Conservation (phyloP, 2,113 vertebrate species). For the Marmota monax region DNA sequence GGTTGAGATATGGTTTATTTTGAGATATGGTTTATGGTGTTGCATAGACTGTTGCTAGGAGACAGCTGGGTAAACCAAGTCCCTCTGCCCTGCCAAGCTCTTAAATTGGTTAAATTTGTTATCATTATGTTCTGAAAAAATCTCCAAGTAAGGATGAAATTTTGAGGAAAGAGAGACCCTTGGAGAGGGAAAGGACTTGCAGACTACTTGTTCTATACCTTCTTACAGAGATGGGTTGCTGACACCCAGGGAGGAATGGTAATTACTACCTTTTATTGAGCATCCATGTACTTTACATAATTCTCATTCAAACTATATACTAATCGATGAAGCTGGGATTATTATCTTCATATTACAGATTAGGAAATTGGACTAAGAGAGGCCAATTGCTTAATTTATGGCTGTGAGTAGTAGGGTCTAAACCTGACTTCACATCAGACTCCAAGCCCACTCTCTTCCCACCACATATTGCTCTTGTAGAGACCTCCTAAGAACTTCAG, state of each 20-base stretch:
- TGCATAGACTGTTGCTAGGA: not conserved
- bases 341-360: not conserved
- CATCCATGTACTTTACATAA: not conserved
- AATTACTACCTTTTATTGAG: not conserved
- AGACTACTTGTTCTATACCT: not conserved
- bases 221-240: not conserved
- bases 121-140: not conserved
- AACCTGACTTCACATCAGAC: not conserved
- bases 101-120: not conserved
- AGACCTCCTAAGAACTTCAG: not conserved
- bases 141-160: constrained; percentile 6
- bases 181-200: not conserved
- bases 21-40: not conserved
- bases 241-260: not conserved
- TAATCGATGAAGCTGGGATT: not conserved
- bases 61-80: not conserved
- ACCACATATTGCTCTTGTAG: not conserved
- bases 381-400: not conserved
- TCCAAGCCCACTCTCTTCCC: not conserved
- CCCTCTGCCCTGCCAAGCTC: not conserved
- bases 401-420: not conserved
- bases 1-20: not conserved
- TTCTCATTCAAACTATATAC: not conserved
- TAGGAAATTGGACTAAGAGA: not conserved
- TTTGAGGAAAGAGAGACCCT: constrained; percentile 13